These are phyloP conservation scores for Xenopus laevis DNA, from an alignment of 2,113 vertebrate genomes.

Conservation along the genomic window DNA sequence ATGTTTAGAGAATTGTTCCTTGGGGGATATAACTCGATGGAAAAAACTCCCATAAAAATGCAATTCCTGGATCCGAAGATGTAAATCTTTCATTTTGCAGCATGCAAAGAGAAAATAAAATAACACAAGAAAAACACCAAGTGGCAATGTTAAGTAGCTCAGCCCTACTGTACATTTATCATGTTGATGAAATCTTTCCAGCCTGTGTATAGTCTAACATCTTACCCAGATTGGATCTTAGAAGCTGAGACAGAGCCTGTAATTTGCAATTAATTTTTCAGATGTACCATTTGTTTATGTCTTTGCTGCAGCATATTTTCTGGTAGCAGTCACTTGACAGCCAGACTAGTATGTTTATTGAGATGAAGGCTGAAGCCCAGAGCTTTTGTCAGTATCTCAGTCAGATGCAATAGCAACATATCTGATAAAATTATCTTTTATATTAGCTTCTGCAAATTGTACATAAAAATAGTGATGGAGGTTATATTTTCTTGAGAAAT, in stretches of 20 bases:
- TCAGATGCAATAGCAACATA: not conserved
- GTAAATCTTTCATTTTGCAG: constrained; percentile 50
- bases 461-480: too few relatives aligned
- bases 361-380: not conserved
- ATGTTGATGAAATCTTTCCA: constrained; percentile 46
- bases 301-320: not conserved
- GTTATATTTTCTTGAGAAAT: too few relatives aligned
- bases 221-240: constrained; percentile 3
- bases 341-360: not conserved
- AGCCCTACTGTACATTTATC: constrained; percentile 37
- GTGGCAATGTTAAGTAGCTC: constrained; percentile 46
- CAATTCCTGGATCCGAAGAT: constrained; percentile 46
- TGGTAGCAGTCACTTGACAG: not conserved
- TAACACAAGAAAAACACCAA: constrained; percentile 40
- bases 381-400: not conserved
- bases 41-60: constrained; percentile 46
- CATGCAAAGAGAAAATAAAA: constrained; percentile 41
- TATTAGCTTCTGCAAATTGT: too few relatives aligned
- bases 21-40: constrained; percentile 49
- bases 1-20: constrained; percentile 49
- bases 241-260: constrained; percentile 33
- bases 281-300: constrained; percentile 12
- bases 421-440: not conserved
- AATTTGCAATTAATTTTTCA: constrained; percentile 47
- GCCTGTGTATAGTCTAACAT: constrained; percentile 30